Conservation (phyloP, 23 tunicate genomes). For the Clavelina lepadiformis region DNA sequence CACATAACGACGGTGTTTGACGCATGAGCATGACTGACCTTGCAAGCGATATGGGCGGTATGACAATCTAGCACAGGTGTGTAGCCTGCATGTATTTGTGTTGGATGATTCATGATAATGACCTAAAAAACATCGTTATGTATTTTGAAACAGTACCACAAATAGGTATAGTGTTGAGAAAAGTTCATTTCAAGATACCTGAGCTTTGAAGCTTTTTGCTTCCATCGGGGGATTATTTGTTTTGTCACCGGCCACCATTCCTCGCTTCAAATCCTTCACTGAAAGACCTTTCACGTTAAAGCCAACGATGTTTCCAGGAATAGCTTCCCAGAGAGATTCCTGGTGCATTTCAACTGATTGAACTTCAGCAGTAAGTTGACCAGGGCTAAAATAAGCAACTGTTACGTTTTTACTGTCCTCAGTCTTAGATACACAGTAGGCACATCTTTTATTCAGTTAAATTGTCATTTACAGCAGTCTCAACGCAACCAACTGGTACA, state of each 20-base stretch:
- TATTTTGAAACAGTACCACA: no score
- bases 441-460: slow-evolving; percentile 20
- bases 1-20: no score
- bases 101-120: no score
- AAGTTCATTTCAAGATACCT: no score
- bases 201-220: slow-evolving; percentile 62
- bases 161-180: no score
- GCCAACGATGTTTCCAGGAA: slow-evolving; percentile 95
- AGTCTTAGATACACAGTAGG: no score
- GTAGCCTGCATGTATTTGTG: no score
- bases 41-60: no score
- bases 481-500: slow-evolving; percentile 98
- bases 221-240: slow-evolving; percentile 84
- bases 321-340: slow-evolving; percentile 52
- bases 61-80: no score
- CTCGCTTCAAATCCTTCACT: slow-evolving; percentile 93
- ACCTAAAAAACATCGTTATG: no score
- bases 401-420: slow-evolving; percentile 75
- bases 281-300: slow-evolving; percentile 97
- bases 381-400: slow-evolving; percentile 86
- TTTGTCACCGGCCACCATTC: slow-evolving; percentile 80
- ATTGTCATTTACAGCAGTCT: slow-evolving; percentile 66
- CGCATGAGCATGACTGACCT: no score
- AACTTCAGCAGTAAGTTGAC: slow-evolving; percentile 72
- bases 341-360: slow-evolving; percentile 99